phyloP scores from a whole-genome alignment of 2,113 vertebrate species.

The Pluvianellus socialis region DNA sequence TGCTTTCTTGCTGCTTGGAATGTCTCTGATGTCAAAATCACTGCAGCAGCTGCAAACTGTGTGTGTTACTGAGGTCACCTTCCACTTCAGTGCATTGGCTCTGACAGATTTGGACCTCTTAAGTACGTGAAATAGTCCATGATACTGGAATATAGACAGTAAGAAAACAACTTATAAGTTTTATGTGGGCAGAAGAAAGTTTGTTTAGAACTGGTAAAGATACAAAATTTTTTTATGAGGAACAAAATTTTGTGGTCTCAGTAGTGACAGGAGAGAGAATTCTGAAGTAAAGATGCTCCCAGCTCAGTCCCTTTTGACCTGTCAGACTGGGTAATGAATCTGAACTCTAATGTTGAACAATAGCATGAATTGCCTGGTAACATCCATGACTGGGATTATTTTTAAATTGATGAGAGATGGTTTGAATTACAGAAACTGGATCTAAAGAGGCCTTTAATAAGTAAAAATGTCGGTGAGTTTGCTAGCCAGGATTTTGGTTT shows the following conservation, averaged over 20 bases:
- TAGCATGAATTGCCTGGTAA: not conserved
- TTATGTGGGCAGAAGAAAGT: not conserved
- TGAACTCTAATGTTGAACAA: not conserved
- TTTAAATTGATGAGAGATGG: conserved; percentile 32
- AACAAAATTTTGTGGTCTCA: conserved; percentile 29
- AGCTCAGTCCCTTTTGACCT: conserved; percentile 32
- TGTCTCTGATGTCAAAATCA: not conserved
- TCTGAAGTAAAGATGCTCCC: conserved; percentile 31
- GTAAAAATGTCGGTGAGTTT: not conserved
- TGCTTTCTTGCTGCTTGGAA: not conserved
- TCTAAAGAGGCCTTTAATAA: not conserved
- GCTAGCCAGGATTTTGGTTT: not conserved
- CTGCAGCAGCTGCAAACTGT: not conserved
- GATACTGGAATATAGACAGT: not conserved
- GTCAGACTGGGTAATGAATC: not conserved
- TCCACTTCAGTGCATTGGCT: not conserved
- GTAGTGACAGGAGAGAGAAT: not conserved
- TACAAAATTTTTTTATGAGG: not conserved
- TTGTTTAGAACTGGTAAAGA: not conserved
- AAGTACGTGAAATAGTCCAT: not conserved
- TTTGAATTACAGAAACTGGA: conserved; percentile 54
- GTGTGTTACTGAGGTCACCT: not conserved
- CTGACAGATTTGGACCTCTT: not conserved
- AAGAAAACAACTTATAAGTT: not conserved
- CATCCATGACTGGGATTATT: conserved; percentile 12